Conservation (phyloP, 1,140 invertebrate species). For the Lanistes nyassanus region DNA sequence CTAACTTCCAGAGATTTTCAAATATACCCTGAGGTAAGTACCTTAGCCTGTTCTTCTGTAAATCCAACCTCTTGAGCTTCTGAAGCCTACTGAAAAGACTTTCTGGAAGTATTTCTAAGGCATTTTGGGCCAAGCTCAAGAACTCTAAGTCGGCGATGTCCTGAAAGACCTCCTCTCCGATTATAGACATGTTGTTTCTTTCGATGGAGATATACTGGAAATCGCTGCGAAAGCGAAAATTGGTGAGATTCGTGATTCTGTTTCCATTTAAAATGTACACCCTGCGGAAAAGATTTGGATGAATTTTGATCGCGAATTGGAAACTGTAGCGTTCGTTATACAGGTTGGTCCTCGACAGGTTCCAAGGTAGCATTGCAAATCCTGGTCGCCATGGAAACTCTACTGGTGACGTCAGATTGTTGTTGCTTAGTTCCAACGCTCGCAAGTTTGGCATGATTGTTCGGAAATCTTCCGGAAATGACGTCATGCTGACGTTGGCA, state of each 20-base stretch:
- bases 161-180: constrained; percentile 34
- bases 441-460: constrained; percentile 45
- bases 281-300: constrained; percentile 32
- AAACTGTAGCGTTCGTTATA: constrained; percentile 39
- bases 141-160: constrained; percentile 38
- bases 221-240: constrained; percentile 35
- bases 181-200: constrained; percentile 28
- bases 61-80: constrained; percentile 32
- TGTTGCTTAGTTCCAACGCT: constrained; percentile 40
- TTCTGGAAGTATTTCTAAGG: constrained; percentile 25
- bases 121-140: constrained; percentile 38
- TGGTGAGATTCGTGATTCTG: constrained; percentile 31
- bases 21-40: constrained; percentile 27
- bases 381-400: constrained; percentile 42
- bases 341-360: constrained; percentile 34
- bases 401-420: constrained; percentile 34
- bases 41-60: constrained; percentile 30
- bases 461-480: constrained; percentile 24
- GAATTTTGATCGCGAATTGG: constrained; percentile 27
- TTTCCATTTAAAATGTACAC: constrained; percentile 40
- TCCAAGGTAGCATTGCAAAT: constrained; percentile 17
- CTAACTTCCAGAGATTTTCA: constrained; percentile 20
- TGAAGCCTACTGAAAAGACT: constrained; percentile 26
- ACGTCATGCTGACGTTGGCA: constrained; percentile 25
- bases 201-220: constrained; percentile 41